Evolutionary conservation across 2,888 invertebrate genomes (phyloP).

Genomic region (Caenorhabditis sp.): DNA sequence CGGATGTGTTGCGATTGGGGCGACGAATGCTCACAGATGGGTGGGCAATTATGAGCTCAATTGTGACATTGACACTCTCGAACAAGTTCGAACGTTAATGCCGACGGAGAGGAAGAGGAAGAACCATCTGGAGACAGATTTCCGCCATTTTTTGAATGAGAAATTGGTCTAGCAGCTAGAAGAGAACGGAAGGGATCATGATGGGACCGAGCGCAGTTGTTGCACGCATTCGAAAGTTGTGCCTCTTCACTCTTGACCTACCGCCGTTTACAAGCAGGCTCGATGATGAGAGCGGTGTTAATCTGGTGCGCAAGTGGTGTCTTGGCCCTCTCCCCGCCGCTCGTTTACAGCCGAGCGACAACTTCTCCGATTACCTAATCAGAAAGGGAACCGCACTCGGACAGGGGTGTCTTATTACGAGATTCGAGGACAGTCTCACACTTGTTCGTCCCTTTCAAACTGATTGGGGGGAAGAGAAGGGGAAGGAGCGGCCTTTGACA

Average conservation of each 20-base stretch:
- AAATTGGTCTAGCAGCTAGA: too few species aligned
- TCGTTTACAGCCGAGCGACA: conserved; percentile 46
- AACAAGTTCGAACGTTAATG: conserved; percentile 29
- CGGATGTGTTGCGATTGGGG: conserved; percentile 47
- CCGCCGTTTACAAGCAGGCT: conserved; percentile 12
- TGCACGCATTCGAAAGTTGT: background rate
- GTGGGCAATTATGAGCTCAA: conserved; percentile 41
- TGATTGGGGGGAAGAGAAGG: background rate
- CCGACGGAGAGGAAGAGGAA: background rate
- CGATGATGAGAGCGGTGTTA: conserved; percentile 13
- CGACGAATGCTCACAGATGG: conserved; percentile 54
- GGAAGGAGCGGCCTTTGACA: background rate
- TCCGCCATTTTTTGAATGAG: conserved; percentile 37
- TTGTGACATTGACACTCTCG: conserved; percentile 55
- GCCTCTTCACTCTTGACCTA: background rate
- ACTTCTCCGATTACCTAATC: conserved; percentile 52
- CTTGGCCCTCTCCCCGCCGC: background rate
- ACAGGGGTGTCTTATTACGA: conserved; percentile 29
- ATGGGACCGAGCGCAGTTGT: background rate
- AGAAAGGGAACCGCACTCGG: conserved; percentile 16
- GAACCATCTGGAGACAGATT: conserved; percentile 46
- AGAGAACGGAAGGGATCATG: background rate
- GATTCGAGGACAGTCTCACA: conserved; percentile 9
- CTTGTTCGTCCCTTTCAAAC: conserved; percentile 29
- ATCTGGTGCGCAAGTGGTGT: conserved; percentile 51